A percentile compares a stretch with the other conserved stretches of the same genome.
Evolutionary conservation across 2,888 invertebrate genomes (phyloP).

Genomic region (Azorinus chamasolen): DNA sequence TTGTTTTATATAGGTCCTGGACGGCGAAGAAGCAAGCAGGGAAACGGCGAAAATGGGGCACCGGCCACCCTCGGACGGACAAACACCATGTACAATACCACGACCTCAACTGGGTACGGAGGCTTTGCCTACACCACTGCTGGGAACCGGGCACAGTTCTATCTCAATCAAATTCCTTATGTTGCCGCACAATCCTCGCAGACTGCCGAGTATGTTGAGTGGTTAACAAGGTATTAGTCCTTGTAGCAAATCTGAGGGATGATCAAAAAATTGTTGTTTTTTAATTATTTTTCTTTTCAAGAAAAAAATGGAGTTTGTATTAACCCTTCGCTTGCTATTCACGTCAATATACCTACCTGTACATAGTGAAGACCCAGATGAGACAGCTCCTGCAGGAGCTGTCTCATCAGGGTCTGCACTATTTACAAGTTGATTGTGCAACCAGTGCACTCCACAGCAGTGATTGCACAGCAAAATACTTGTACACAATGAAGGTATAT

Average conservation of each 20-base stretch:
- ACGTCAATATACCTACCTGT: no score
- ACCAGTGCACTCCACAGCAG: no score
- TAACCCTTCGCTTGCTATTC: no score
- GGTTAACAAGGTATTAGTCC: conserved; percentile 73
- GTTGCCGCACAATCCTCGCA: conserved; percentile 71
- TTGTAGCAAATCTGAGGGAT: conserved; percentile 62
- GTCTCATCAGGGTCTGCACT: no score
- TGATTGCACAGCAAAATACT: no score
- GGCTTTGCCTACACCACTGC: conserved; percentile 72
- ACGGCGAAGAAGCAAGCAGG: conserved; percentile 58
- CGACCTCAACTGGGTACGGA: conserved; percentile 64
- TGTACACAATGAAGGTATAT: no score
- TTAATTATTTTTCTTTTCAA: no score
- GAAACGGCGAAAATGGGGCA: conserved; percentile 37
- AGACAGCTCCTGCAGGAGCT: no score
- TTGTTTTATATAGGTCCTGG: conserved; percentile 72
- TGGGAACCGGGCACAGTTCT: conserved; percentile 72
- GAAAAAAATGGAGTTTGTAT: no score
- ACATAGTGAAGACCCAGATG: no score
- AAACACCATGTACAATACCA: conserved; percentile 63
- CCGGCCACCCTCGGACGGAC: conserved; percentile 61
- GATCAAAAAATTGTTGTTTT: no score
- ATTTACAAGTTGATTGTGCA: no score
- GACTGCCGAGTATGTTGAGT: conserved; percentile 76
- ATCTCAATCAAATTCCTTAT: conserved; percentile 76